Percentiles rank a stretch among this genome's conserved stretches.
Conservation (phyloP, 2,797 vertebrate species). For the Mareca strepera region DNA sequence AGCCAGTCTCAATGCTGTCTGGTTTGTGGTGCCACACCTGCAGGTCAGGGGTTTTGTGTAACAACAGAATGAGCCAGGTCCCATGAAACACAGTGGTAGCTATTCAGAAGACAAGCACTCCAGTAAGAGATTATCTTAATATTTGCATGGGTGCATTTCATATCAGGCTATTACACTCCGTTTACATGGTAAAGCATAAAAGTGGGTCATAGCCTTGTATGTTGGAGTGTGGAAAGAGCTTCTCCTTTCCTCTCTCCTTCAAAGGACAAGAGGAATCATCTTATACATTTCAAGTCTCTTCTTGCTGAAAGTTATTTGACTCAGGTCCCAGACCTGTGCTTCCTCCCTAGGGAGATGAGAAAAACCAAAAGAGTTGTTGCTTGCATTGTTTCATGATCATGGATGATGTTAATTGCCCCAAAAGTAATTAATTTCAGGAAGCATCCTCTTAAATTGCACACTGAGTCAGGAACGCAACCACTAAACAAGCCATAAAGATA, state of each 20-base stretch:
- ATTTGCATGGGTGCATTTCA: not conserved
- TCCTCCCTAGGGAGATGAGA: slow-evolving; percentile 7
- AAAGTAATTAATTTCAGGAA: slow-evolving; percentile 48
- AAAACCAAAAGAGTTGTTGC: not conserved
- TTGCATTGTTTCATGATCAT: not conserved
- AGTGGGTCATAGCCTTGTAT: not conserved
- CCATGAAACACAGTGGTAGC: not conserved
- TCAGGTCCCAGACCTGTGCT: not conserved
- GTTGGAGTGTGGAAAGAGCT: not conserved
- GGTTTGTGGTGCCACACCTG: not conserved
- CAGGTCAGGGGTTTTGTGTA: not conserved
- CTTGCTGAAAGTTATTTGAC: slow-evolving; percentile 29
- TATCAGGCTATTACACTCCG: accelerated
- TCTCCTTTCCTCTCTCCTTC: not conserved
- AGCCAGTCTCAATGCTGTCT: not conserved
- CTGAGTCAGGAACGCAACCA: slow-evolving; percentile 1
- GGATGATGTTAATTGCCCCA: slow-evolving; percentile 15
- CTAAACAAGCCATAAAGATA: slow-evolving; percentile 31
- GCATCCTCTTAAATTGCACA: not conserved
- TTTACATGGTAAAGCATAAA: not conserved
- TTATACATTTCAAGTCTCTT: slow-evolving; percentile 9
- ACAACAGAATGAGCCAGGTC: accelerated
- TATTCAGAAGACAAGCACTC: not conserved
- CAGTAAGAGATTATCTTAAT: not conserved
- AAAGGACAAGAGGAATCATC: not conserved